These are phyloP conservation scores for Hemistola chrysoprasaria DNA, from an alignment of 2,888 invertebrate genomes.

Conservation along the genomic window DNA sequence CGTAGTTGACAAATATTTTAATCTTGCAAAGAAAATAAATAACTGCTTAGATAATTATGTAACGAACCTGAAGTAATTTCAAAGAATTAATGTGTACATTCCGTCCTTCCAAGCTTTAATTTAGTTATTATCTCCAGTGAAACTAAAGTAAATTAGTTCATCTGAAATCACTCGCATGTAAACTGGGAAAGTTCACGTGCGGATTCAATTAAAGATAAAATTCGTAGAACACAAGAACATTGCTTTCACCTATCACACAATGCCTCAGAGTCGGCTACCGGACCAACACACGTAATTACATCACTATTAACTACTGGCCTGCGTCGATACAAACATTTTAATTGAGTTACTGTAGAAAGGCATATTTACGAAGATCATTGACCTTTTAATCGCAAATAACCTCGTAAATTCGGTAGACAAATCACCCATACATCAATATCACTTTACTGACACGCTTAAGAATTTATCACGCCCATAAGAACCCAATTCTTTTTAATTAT, in stretches of 20 bases:
- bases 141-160: neutral
- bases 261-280: constrained; percentile 31
- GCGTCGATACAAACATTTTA: constrained; percentile 43
- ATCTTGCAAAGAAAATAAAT: too few relatives aligned
- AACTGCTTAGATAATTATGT: too few relatives aligned
- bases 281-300: constrained; percentile 45
- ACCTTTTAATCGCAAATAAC: constrained; percentile 31
- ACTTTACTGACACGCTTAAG: constrained; percentile 26
- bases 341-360: constrained; percentile 39
- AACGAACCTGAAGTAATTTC: too few relatives aligned
- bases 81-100: too few relatives aligned
- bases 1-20: too few relatives aligned
- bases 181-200: constrained; percentile 16
- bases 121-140: too few relatives aligned
- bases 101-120: too few relatives aligned
- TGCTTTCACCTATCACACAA: constrained; percentile 46
- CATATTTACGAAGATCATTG: constrained; percentile 26
- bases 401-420: constrained; percentile 23
- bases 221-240: constrained; percentile 15
- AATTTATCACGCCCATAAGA: constrained; percentile 35
- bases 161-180: neutral
- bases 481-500: too few relatives aligned
- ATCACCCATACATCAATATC: constrained; percentile 28
- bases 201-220: constrained; percentile 27
- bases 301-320: constrained; percentile 30